These are phyloP conservation scores for Echinarachnius parma DNA, from an alignment of 53 echinoderm and acorn worm species.

Conservation along the genomic window DNA sequence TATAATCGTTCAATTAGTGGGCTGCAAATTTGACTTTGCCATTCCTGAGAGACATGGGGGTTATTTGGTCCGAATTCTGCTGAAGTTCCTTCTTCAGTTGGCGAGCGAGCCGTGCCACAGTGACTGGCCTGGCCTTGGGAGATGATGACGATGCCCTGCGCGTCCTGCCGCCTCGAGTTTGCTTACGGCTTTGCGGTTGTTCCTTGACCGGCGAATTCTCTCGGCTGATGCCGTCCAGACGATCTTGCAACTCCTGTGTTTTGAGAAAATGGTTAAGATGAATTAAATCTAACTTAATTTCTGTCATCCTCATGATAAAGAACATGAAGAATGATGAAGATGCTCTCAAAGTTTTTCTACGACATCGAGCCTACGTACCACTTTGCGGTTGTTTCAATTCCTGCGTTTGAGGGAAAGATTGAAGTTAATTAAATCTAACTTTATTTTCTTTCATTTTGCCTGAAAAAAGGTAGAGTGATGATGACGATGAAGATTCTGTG, in stretches of 20 bases:
- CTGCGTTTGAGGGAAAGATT: no score
- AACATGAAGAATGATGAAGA: no score
- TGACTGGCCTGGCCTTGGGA: background rate
- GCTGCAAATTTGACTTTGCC: conserved; percentile 39
- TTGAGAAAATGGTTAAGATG: background rate
- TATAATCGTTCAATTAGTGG: no score
- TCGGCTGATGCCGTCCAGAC: conserved; percentile 15
- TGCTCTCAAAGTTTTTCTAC: no score
- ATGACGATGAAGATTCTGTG: no score
- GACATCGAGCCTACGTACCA: no score
- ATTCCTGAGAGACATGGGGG: conserved; percentile 28
- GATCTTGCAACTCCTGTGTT: conserved; percentile 44
- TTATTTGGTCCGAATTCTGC: conserved; percentile 11
- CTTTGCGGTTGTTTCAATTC: no score
- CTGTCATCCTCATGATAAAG: no score
- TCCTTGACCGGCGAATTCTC: background rate
- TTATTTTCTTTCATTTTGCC: no score
- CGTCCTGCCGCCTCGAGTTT: background rate
- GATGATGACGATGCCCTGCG: background rate
- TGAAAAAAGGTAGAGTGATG: no score
- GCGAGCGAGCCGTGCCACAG: conserved; percentile 24
- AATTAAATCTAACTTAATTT: no score
- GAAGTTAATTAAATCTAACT: no score
- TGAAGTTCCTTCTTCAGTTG: conserved; percentile 39
- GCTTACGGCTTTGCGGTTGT: background rate